Conservation (phyloP, 2,113 vertebrate genomes). For the Oplegnathus fasciatus region DNA sequence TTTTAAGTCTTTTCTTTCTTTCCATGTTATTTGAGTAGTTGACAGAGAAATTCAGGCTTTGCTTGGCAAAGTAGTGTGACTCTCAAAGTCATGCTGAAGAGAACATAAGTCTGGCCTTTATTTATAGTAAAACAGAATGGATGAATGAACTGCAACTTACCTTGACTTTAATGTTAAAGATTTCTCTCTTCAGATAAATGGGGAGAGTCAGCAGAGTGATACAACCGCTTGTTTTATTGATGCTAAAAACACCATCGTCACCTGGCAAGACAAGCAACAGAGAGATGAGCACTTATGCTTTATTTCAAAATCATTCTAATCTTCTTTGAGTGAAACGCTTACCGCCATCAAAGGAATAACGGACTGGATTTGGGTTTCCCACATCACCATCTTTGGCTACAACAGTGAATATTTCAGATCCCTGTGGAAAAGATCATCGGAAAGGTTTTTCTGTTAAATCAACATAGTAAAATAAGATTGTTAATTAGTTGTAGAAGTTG, state of each 20-base stretch:
- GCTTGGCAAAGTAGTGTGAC: not conserved
- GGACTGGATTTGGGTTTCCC: conserved; percentile 90
- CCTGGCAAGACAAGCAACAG: conserved; percentile 79
- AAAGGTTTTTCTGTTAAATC: not conserved
- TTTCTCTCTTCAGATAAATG: conserved; percentile 89
- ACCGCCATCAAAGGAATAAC: conserved; percentile 91
- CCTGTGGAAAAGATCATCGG: conserved; percentile 79
- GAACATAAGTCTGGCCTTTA: not conserved
- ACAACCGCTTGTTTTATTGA: conserved; percentile 90
- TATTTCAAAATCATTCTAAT: not conserved
- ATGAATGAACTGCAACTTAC: conserved; percentile 73
- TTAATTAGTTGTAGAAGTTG: not conserved
- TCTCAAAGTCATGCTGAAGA: not conserved
- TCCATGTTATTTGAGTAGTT: not conserved
- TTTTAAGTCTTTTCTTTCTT: not conserved
- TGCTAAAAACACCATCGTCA: conserved; percentile 89
- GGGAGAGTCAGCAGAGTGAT: conserved; percentile 89
- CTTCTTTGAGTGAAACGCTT: conserved; percentile 52
- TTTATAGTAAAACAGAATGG: not conserved
- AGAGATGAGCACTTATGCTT: not conserved
- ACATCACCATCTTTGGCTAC: conserved; percentile 93
- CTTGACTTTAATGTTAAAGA: conserved; percentile 93
- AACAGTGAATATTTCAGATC: conserved; percentile 93
- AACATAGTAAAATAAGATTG: not conserved
- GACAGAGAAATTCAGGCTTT: not conserved